Conservation (phyloP, 2,888 invertebrate genomes). For the Polylopha cassiicola region DNA sequence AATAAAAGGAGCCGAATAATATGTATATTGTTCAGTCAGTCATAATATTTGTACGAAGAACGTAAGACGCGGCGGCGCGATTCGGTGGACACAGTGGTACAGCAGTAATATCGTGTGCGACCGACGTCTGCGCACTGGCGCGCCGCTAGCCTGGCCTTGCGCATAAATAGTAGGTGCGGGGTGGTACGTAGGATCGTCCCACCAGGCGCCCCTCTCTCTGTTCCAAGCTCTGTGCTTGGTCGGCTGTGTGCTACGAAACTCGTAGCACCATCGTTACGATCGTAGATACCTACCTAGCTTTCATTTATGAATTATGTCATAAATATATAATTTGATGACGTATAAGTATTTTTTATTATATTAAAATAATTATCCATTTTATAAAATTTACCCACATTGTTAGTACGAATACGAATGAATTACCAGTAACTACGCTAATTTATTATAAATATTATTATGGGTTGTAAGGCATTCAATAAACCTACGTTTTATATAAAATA, state of each 20-base stretch:
- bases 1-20: conserved; percentile 28
- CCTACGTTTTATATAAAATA: too few relatives aligned
- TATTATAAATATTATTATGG: too few relatives aligned
- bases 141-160: conserved; percentile 73
- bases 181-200: conserved; percentile 61
- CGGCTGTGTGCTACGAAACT: conserved; percentile 44
- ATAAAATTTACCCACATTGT: too few relatives aligned
- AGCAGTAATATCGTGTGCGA: conserved; percentile 59
- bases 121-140: conserved; percentile 71
- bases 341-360: too few relatives aligned
- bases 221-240: conserved; percentile 50
- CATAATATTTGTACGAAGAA: conserved; percentile 60
- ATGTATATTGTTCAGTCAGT: conserved; percentile 40
- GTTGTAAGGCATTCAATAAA: too few relatives aligned
- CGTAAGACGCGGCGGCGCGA: conserved; percentile 53
- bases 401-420: too few relatives aligned
- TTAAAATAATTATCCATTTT: not conserved
- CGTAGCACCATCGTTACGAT: conserved; percentile 35
- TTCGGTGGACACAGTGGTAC: conserved; percentile 32
- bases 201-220: conserved; percentile 63
- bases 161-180: conserved; percentile 68
- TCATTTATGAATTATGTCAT: conserved; percentile 11
- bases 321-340: too few relatives aligned
- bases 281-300: conserved; percentile 4
- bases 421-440: too few relatives aligned